phyloP scores from a whole-genome alignment of 2,888 invertebrate species.

The Diarsia brunnea region DNA sequence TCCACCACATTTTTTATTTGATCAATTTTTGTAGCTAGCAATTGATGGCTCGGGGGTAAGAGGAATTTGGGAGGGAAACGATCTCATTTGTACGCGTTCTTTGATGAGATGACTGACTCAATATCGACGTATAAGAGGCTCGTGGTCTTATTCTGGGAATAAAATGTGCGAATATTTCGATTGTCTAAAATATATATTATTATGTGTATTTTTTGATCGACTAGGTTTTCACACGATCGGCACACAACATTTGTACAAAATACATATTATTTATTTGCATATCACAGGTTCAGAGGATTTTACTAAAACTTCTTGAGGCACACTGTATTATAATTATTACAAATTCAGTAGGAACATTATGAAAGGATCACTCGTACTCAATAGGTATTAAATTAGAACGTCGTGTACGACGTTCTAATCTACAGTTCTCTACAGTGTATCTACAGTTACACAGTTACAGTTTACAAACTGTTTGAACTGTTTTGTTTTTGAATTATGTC shows the following conservation, averaged over 20 bases:
- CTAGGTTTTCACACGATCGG: background rate
- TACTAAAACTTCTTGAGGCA: too few relatives aligned
- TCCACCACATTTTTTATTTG: slow-evolving; percentile 75
- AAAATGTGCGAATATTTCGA: slow-evolving; percentile 1
- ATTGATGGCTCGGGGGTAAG: slow-evolving; percentile 71
- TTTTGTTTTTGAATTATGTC: too few relatives aligned
- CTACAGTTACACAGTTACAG: too few relatives aligned
- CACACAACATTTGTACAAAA: background rate
- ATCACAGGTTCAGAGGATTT: too few relatives aligned
- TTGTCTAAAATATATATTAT: background rate
- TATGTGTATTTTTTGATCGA: background rate
- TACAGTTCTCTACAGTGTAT: too few relatives aligned
- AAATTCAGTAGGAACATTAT: too few relatives aligned
- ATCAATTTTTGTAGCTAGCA: slow-evolving; percentile 79
- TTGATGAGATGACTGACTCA: slow-evolving; percentile 74
- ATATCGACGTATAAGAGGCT: slow-evolving; percentile 64
- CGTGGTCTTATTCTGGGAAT: slow-evolving; percentile 50
- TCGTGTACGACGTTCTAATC: too few relatives aligned
- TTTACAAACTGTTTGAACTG: too few relatives aligned
- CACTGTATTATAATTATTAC: too few relatives aligned
- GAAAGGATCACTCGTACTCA: too few relatives aligned
- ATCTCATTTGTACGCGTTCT: slow-evolving; percentile 79
- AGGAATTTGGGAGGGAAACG: slow-evolving; percentile 72
- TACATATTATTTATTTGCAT: too few relatives aligned
- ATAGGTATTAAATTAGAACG: too few relatives aligned